These are phyloP conservation scores for Cosmorhoe ocellata DNA, from an alignment of 2,888 invertebrate genomes.

Conservation along the genomic window DNA sequence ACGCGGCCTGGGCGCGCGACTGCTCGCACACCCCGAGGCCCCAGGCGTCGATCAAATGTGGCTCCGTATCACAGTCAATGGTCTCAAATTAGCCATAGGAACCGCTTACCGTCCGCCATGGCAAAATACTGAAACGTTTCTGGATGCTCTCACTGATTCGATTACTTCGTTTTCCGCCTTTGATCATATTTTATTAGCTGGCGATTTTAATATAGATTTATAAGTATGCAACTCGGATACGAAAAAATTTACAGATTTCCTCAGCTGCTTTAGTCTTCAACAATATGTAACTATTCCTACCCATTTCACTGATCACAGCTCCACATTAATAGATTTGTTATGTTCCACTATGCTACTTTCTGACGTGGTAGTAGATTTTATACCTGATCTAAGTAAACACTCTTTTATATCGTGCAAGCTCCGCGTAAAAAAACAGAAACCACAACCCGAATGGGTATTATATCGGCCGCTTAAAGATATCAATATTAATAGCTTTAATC, in stretches of 20 bases:
- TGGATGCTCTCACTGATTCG: neutral
- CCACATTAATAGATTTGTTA: conserved; percentile 1
- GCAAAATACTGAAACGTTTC: conserved; percentile 1
- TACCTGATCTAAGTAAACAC: neutral
- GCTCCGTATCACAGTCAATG: too few relatives aligned
- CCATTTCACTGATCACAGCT: conserved; percentile 1
- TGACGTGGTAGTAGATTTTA: neutral
- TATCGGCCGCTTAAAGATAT: neutral
- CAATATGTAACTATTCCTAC: conserved; percentile 4
- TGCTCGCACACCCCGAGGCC: neutral
- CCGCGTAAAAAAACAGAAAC: neutral
- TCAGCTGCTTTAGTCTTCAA: neutral
- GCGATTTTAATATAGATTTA: neutral
- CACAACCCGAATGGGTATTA: neutral
- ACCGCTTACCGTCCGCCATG: neutral
- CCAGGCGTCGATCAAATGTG: neutral
- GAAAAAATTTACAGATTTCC: neutral
- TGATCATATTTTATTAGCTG: too few relatives aligned
- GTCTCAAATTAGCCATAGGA: neutral
- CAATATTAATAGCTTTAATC: neutral
- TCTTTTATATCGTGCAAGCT: neutral
- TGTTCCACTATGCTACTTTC: neutral
- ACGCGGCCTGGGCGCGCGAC: neutral
- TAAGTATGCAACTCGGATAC: neutral
- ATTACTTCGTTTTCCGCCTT: neutral